Conservation (phyloP, 2,797 vertebrate species). For the Sebastes itinus region DNA sequence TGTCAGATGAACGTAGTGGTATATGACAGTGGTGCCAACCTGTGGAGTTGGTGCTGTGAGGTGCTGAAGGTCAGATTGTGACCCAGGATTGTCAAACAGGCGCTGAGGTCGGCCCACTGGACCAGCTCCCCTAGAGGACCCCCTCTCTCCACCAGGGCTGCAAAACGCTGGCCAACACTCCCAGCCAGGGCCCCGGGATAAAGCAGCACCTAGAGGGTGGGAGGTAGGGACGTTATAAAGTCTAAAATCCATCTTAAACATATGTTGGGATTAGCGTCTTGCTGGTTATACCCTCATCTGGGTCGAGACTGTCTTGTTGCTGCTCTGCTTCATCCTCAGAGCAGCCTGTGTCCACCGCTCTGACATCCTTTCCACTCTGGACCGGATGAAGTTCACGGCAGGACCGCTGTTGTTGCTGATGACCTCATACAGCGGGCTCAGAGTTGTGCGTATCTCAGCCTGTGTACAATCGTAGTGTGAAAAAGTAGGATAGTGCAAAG, state of each 20-base stretch:
- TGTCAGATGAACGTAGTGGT: not conserved
- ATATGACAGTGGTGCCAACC: conserved; percentile 35
- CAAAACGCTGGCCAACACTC: conserved; percentile 68
- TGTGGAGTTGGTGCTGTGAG: conserved; percentile 73
- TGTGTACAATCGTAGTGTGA: conserved; percentile 21
- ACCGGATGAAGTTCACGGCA: conserved; percentile 72
- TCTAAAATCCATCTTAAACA: not conserved
- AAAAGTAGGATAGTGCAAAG: not conserved
- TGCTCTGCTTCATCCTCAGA: conserved; percentile 51
- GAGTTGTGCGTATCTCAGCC: conserved; percentile 60
- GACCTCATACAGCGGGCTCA: conserved; percentile 58
- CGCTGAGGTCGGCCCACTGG: conserved; percentile 81
- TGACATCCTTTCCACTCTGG: conserved; percentile 77
- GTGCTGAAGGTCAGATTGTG: conserved; percentile 76
- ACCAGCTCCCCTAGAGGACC: conserved; percentile 82
- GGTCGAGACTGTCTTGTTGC: conserved; percentile 25
- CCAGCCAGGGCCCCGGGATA: conserved; percentile 76
- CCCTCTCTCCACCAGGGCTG: conserved; percentile 74
- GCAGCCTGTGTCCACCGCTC: conserved; percentile 69
- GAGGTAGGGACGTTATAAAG: not conserved
- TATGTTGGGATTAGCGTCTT: not conserved
- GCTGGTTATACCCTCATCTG: conserved; percentile 67
- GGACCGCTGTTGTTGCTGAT: conserved; percentile 62
- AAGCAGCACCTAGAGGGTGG: conserved; percentile 71
- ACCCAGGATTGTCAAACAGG: conserved; percentile 76